Conservation (phyloP, 2,888 invertebrate genomes). For the Tipula helvola region DNA sequence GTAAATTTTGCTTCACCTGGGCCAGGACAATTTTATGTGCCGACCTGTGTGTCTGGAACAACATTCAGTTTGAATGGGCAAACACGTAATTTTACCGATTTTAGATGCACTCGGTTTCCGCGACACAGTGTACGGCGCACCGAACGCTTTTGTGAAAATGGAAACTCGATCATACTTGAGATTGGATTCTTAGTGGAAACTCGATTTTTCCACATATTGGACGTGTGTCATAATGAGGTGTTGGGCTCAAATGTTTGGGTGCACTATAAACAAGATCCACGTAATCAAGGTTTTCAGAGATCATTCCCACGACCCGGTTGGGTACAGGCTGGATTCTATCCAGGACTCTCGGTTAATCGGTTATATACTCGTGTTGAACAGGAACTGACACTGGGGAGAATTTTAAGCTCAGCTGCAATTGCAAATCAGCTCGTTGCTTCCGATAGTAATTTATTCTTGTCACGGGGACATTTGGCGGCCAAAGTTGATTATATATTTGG, state of each 20-base stretch:
- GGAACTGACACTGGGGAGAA: conserved; percentile 26
- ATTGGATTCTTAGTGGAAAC: conserved; percentile 30
- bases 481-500: conserved; percentile 41
- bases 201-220: conserved; percentile 29
- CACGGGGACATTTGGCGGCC: conserved; percentile 41
- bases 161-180: conserved; percentile 21
- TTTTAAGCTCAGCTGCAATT: conserved; percentile 26
- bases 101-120: background rate
- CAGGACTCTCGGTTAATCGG: conserved; percentile 25
- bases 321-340: conserved; percentile 29
- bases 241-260: conserved; percentile 31
- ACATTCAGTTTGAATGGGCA: background rate
- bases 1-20: background rate
- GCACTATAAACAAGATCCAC: conserved; percentile 29
- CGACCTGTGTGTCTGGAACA: background rate
- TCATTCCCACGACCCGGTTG: conserved; percentile 30
- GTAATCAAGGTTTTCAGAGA: conserved; percentile 34
- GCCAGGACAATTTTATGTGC: background rate
- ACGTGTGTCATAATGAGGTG: conserved; percentile 33
- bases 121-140: background rate
- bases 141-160: background rate
- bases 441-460: conserved; percentile 26
- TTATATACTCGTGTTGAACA: conserved; percentile 31
- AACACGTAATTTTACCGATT: background rate
- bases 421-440: conserved; percentile 27